Conservation (phyloP, 2,113 vertebrate species). For the Xiphophorus maculatus region DNA sequence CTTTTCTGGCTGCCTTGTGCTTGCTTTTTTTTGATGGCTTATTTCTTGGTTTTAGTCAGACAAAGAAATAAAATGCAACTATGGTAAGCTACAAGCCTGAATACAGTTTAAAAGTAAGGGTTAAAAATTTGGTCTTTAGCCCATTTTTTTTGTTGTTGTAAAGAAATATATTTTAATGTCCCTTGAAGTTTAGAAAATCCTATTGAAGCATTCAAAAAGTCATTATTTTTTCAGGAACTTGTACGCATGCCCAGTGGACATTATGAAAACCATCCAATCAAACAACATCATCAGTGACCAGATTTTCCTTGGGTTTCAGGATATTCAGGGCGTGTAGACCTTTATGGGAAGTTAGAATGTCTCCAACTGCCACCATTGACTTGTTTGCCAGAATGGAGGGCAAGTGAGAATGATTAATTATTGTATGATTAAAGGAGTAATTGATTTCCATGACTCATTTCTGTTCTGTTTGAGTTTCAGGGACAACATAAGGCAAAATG, state of each 20-base stretch:
- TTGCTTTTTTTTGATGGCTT: no score
- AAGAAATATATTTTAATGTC: neutral
- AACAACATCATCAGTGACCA: neutral
- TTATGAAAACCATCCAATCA: slow-evolving; percentile 21
- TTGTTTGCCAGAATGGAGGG: slow-evolving; percentile 14
- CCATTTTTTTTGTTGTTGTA: neutral
- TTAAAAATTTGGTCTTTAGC: neutral
- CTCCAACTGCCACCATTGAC: slow-evolving; percentile 24
- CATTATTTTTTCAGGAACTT: neutral
- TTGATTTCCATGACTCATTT: slow-evolving; percentile 6
- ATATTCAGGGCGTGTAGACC: slow-evolving; percentile 7
- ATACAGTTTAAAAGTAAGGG: neutral
- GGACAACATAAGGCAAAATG: neutral
- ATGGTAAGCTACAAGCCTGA: no score
- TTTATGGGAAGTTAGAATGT: slow-evolving; percentile 17
- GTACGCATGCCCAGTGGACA: neutral
- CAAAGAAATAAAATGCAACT: no score
- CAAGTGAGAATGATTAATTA: neutral
- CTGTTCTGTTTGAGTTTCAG: neutral
- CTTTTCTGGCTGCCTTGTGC: neutral
- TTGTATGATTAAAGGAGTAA: neutral
- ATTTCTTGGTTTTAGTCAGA: no score
- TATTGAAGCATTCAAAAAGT: neutral
- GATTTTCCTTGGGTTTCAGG: slow-evolving; percentile 9
- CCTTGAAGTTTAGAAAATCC: neutral